Evolutionary conservation across 64 coral and sea anemone genomes (phyloP), one percentile per base, ranked within the genome.

Genomic region (Trachythela sp.): DNA sequence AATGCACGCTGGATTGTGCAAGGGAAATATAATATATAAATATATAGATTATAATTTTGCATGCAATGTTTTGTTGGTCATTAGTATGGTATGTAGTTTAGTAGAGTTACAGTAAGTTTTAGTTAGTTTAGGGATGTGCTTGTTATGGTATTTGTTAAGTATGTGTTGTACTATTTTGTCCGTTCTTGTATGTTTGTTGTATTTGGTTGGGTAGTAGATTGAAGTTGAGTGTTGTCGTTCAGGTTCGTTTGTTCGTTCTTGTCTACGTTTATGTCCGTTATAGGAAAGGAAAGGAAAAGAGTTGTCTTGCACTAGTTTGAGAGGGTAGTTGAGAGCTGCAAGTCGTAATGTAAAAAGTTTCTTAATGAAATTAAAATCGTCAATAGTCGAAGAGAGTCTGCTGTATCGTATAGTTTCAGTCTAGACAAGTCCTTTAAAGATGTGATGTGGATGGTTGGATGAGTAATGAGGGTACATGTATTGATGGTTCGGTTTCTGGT

Each of bases 391-490:
- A 48, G 51, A 85, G 9, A 85, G 26, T 70, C 84, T 68, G 54
- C 22, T 75, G 36, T 86, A 86, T 51, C 84, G 58, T 36, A 32
- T 85, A 32, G 89, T 85, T 45, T 45, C 42, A 6, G 42, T 45
- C 4, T 4, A 6, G 11, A 45, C 24, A 85, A 91, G 45, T 9
- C 84, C 90, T 24, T 83, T 48, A 41, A 91, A 91, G 20, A 86
- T 72, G 31, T 86, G 59, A 2, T 72, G 4, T 0, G 90, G 90
- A 49, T 91, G 84, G 7, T 72, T 91, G 22, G 89, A 86, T 4
- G 89, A 49, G 34, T 41, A 86, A 76, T 85, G 89, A 4, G 89
- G 89, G 10, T 91, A 91, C 89, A 86, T 91, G 41, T 68, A 86
- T 34, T 91, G 86, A 24, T 86, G 89, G 33, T 91, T 60, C 14